phyloP scores from a whole-genome alignment of 2,113 vertebrate species.

The Oreotragus oreotragus region DNA sequence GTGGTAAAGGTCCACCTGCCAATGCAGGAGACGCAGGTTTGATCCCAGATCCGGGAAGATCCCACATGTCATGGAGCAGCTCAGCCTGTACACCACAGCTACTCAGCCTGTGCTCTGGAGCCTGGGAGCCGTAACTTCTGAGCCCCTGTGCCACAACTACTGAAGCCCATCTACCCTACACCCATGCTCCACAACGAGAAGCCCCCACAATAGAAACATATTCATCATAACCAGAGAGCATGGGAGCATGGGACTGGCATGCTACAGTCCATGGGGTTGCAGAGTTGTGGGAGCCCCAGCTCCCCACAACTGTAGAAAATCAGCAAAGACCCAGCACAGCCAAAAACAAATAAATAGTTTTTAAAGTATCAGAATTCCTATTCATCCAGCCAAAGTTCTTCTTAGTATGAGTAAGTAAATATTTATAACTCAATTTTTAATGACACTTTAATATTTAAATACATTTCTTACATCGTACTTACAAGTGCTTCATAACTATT shows the following conservation, averaged over 20 bases:
- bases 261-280: too few relatives aligned
- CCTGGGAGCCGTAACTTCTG: neutral
- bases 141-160: neutral
- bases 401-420: neutral
- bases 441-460: conserved; percentile 4
- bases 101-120: neutral
- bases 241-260: too few relatives aligned
- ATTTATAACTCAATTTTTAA: conserved; percentile 33
- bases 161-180: neutral
- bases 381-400: neutral
- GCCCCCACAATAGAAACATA: neutral
- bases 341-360: neutral
- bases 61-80: neutral
- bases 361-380: neutral
- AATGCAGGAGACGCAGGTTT: neutral
- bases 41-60: neutral
- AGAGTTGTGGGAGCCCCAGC: too few relatives aligned
- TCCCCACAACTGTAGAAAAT: neutral
- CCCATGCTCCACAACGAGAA: neutral
- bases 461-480: neutral
- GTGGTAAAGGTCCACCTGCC: neutral
- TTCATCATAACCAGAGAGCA: neutral
- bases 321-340: neutral
- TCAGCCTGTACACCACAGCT: neutral
- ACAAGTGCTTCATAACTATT: neutral